Conservation (phyloP, 2,888 invertebrate genomes). For the Tinea trinotella region DNA sequence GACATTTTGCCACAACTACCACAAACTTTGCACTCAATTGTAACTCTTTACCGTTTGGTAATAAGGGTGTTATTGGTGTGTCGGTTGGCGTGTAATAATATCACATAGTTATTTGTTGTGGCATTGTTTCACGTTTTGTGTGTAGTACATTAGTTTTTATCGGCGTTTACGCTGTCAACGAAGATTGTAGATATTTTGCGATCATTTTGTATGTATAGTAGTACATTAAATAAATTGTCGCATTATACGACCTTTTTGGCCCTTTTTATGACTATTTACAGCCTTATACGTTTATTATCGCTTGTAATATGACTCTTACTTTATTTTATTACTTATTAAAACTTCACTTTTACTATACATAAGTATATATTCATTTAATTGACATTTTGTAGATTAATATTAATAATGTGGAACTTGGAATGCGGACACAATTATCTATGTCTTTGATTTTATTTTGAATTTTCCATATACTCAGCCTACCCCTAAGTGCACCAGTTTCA, state of each 20-base stretch:
- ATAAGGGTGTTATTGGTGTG: background rate
- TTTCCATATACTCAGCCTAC: too few relatives aligned
- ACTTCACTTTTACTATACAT: too few relatives aligned
- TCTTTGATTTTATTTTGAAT: too few relatives aligned
- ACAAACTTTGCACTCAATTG: background rate
- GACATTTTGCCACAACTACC: background rate
- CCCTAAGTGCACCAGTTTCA: too few relatives aligned
- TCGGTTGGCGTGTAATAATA: background rate
- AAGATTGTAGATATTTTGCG: slow-evolving; percentile 40
- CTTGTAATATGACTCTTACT: background rate
- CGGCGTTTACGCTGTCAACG: slow-evolving; percentile 29
- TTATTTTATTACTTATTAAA: too few relatives aligned
- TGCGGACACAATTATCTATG: too few relatives aligned
- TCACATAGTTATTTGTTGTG: background rate
- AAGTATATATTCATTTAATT: too few relatives aligned
- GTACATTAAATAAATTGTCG: slow-evolving; percentile 7
- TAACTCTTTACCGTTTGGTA: background rate
- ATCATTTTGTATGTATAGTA: slow-evolving; percentile 8
- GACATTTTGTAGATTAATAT: too few relatives aligned
- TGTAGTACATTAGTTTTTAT: slow-evolving; percentile 50
- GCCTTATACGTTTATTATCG: slow-evolving; percentile 8
- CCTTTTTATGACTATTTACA: background rate
- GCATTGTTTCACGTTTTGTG: slow-evolving; percentile 51
- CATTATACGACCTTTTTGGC: background rate
- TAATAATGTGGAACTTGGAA: too few relatives aligned